Evolutionary conservation across 1,140 invertebrate species (phyloP).

Genomic region (Sitobion miscanthi): DNA sequence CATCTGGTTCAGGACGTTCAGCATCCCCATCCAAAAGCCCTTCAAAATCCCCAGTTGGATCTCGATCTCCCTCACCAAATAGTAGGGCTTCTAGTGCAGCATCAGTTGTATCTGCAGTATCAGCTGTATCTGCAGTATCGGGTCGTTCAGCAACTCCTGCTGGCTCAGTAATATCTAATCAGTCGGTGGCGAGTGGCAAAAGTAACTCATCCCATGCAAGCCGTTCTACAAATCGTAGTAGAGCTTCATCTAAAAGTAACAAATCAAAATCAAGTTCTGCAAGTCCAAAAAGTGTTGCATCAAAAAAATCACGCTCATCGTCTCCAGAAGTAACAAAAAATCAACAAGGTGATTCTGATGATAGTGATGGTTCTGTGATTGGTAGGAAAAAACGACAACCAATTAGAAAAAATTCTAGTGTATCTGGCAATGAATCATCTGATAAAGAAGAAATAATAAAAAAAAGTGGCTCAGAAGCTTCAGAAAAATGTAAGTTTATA

Average conservation of each 20-base stretch:
- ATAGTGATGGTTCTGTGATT: slow-evolving; percentile 46
- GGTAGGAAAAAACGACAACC: slow-evolving; percentile 59
- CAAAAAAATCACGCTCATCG: slow-evolving; percentile 41
- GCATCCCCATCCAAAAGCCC: slow-evolving; percentile 60
- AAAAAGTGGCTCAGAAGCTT: slow-evolving; percentile 62
- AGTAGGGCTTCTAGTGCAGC: slow-evolving; percentile 61
- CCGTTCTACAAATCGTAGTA: slow-evolving; percentile 44
- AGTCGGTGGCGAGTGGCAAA: slow-evolving; percentile 39
- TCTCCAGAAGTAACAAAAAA: slow-evolving; percentile 18
- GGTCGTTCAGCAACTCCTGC: slow-evolving; percentile 52
- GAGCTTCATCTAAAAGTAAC: slow-evolving; percentile 44
- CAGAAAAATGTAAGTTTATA: slow-evolving; percentile 53
- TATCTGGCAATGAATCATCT: slow-evolving; percentile 61
- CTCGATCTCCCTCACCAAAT: slow-evolving; percentile 60
- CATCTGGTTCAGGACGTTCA: slow-evolving; percentile 60
- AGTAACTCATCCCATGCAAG: slow-evolving; percentile 42
- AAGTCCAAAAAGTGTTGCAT: slow-evolving; percentile 27
- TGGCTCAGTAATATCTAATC: slow-evolving; percentile 53
- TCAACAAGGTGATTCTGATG: background rate
- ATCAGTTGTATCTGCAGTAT: slow-evolving; percentile 62
- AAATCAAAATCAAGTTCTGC: slow-evolving; percentile 48
- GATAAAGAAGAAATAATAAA: slow-evolving; percentile 63
- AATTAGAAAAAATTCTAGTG: slow-evolving; percentile 43
- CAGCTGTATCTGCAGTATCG: slow-evolving; percentile 61
- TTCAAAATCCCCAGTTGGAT: slow-evolving; percentile 61